phyloP scores from a whole-genome alignment of 2,797 vertebrate genomes.

The Pteropus rufus region DNA sequence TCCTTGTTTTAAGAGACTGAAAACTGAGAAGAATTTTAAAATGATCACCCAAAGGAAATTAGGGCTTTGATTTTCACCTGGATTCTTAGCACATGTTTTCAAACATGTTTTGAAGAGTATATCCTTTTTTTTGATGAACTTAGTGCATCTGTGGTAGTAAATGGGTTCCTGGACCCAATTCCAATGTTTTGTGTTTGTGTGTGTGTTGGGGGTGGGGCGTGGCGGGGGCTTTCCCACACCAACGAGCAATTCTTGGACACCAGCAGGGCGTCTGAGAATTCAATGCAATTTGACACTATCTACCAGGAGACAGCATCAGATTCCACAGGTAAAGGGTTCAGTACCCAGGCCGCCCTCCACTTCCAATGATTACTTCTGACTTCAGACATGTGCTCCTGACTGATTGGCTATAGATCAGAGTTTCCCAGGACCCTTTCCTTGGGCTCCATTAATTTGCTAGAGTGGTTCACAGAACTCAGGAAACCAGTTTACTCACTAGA shows the following conservation, averaged over 20 bases:
- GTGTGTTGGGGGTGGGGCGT: background rate
- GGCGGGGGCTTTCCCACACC: background rate
- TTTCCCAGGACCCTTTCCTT: background rate
- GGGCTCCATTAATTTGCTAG: background rate
- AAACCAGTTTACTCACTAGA: background rate
- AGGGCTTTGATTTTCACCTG: constrained; percentile 14
- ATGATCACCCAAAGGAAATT: background rate
- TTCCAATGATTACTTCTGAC: no score
- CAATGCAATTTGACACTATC: background rate
- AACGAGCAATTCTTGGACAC: background rate
- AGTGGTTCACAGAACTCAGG: background rate
- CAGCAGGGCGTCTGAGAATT: background rate
- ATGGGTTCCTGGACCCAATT: background rate
- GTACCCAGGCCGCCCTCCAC: no score
- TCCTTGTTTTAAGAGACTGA: background rate
- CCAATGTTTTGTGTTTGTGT: background rate
- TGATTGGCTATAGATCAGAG: background rate
- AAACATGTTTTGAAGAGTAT: background rate
- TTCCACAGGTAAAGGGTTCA: background rate
- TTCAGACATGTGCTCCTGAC: no score
- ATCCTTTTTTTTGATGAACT: background rate
- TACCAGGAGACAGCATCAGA: background rate
- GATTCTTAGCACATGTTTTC: background rate
- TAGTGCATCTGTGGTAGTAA: background rate
- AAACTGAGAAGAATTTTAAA: background rate